phyloP scores from a whole-genome alignment of 2,888 invertebrate species.

The Stenichneumon culpator region DNA sequence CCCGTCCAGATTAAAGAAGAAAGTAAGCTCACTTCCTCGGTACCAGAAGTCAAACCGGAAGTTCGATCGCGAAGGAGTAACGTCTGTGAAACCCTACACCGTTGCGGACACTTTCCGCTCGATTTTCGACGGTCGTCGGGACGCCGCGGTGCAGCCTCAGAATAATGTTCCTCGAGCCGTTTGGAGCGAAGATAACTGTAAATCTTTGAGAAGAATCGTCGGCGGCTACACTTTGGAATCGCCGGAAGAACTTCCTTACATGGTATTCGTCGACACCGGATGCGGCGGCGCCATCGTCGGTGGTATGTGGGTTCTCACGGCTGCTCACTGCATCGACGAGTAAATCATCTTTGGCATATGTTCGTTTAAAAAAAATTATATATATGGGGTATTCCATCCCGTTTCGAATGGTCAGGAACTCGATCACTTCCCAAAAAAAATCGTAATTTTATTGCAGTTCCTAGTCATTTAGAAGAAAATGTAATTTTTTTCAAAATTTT shows the following conservation, averaged over 20 bases:
- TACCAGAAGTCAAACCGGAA: neutral
- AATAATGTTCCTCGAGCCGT: neutral
- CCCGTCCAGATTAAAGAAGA: neutral
- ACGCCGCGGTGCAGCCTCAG: neutral
- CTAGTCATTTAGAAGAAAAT: too few relatives aligned
- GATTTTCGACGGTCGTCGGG: conserved; percentile 3
- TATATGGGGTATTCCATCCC: neutral
- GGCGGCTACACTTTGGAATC: conserved; percentile 28
- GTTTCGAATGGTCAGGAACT: neutral
- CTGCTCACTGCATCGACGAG: conserved; percentile 63
- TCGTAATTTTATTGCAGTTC: too few relatives aligned
- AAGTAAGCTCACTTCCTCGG: neutral
- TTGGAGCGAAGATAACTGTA: conserved; percentile 18
- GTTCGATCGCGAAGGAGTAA: neutral
- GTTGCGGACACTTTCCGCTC: conserved; percentile 34
- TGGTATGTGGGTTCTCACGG: conserved; percentile 59
- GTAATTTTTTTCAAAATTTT: too few relatives aligned
- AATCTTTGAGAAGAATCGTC: conserved; percentile 51
- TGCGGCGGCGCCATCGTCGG: conserved; percentile 66
- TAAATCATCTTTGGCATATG: conserved; percentile 39
- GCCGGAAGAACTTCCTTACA: conserved; percentile 59
- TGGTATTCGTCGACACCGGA: conserved; percentile 65
- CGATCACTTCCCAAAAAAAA: too few relatives aligned
- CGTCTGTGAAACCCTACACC: neutral
- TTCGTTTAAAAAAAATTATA: neutral